Percentiles rank a stretch among this genome's conserved stretches.
Conservation (phyloP, 2,888 invertebrate species). For the Panopea generosa region DNA sequence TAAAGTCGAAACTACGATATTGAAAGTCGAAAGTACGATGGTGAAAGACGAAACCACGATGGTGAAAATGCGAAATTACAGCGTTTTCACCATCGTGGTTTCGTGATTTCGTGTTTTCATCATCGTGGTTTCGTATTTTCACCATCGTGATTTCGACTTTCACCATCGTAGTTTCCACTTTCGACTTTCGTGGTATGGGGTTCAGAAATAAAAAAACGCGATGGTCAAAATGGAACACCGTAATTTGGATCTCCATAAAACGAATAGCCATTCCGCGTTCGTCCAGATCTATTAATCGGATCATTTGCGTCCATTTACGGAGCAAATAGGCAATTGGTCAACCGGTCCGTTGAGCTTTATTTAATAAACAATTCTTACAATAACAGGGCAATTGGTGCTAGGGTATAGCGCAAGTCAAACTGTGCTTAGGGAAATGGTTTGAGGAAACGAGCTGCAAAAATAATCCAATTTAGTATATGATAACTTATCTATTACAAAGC, state of each 20-base stretch:
- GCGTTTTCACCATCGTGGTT: too few species aligned
- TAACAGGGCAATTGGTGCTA: conserved; percentile 58
- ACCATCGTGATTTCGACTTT: too few species aligned
- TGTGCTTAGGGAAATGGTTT: conserved; percentile 35
- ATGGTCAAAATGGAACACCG: too few species aligned
- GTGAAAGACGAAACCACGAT: too few species aligned
- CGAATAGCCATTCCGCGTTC: conserved; percentile 1
- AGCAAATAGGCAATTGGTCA: conserved; percentile 32
- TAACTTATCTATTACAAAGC: conserved; percentile 6
- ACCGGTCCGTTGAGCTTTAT: conserved; percentile 40
- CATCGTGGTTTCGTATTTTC: too few species aligned
- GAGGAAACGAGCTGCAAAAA: conserved; percentile 46
- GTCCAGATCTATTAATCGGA: conserved; percentile 22
- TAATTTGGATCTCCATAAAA: background rate
- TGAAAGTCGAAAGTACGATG: too few species aligned
- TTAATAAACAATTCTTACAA: conserved; percentile 56
- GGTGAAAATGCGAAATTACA: too few species aligned
- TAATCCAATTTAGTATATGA: conserved; percentile 46
- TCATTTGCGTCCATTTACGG: conserved; percentile 18
- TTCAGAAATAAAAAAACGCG: too few species aligned
- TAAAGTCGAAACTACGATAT: too few species aligned
- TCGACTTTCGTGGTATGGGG: too few species aligned
- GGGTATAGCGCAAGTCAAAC: conserved; percentile 41
- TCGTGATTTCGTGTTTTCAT: too few species aligned
- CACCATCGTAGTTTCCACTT: too few species aligned